Base-by-base conservation (phyloP, 2,888 invertebrate species). In the Epinotia nisella region DNA sequence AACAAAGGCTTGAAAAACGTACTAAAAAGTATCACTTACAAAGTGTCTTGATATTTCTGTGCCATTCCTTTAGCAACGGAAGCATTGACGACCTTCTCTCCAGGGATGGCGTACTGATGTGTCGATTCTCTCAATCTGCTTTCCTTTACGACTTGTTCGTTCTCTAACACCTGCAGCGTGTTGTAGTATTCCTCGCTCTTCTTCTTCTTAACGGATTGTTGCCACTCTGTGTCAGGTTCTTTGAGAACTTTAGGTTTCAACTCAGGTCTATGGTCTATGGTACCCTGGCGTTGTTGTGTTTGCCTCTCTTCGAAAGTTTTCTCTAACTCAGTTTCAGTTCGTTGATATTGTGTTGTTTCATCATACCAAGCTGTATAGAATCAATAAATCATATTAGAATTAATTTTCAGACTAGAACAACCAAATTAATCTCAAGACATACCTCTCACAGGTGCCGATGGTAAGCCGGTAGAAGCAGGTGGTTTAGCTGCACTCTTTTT, bases 21-120 rank as follows among this genome's bases (percentile, higher is more conserved):
- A 15, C 13, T 24, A 9, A 39, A 66, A 17, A 21, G 19, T 24
- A 55, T 41, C 3, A 96, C 97, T 96, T 95, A 98, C 98, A 98
- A 92, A 85, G 91, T 97, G 79, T 96, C 96, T 88, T 98, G 96
- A 85, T 98, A 98, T 87, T 95, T 96, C 81, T 97, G 96, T 0
- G 98, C 98, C 97, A 98, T 97, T 84, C 97, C 97, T 89, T 96
- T 97, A 55, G 98, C 96, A 76, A 97, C 90, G 4, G 97, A 96
- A 83, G 94, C 95, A 78, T 94, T 95, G 2, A 96, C 95, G 65
- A 97, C 92, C 85, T 97, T 97, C 76, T 98, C 97, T 5, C 98
- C 97, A 70, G 98, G 97, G 81, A 97, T 96, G 41, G 97, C 96
- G 85, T 96, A 97, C 85, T 98, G 98, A 88, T 97, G 97, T 65